Conservation (phyloP, 2,113 vertebrate genomes). For the Poicephalus meyeri region DNA sequence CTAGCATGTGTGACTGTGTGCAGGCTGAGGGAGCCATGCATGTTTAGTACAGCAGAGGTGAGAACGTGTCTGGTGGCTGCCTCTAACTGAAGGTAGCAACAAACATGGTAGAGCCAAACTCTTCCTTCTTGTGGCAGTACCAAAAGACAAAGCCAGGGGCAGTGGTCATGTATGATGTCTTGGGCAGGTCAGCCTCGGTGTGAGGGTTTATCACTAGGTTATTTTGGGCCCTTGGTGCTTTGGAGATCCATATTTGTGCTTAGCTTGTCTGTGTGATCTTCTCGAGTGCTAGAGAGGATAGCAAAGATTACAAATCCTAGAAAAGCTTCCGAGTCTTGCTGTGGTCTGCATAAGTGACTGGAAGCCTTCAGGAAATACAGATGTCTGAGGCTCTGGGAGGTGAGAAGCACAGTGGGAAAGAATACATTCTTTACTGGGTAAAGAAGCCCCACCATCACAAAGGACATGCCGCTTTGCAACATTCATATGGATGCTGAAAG, state of each 20-base stretch:
- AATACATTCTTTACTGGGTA: neutral
- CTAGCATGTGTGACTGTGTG: fast-evolving
- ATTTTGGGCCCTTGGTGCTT: neutral
- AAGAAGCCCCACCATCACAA: no score
- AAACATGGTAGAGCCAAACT: neutral
- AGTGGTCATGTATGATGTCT: fast-evolving
- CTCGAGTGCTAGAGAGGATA: neutral
- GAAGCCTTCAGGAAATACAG: neutral
- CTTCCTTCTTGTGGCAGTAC: neutral
- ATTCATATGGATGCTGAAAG: no score
- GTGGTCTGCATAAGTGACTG: neutral
- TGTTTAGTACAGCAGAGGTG: neutral
- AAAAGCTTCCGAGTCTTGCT: neutral
- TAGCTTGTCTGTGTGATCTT: neutral
- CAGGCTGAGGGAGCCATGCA: fast-evolving
- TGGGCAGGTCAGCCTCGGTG: neutral
- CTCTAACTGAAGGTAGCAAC: neutral
- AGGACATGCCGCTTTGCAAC: no score
- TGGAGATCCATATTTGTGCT: neutral
- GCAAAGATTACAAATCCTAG: neutral
- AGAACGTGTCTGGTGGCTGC: neutral
- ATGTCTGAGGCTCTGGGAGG: neutral
- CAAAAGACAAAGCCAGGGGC: neutral
- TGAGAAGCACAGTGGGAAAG: neutral
- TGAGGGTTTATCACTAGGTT: neutral